Percentiles rank a stretch among this genome's conserved stretches.
Conservation (phyloP, 2,888 invertebrate species). For the Tipula vernalis region DNA sequence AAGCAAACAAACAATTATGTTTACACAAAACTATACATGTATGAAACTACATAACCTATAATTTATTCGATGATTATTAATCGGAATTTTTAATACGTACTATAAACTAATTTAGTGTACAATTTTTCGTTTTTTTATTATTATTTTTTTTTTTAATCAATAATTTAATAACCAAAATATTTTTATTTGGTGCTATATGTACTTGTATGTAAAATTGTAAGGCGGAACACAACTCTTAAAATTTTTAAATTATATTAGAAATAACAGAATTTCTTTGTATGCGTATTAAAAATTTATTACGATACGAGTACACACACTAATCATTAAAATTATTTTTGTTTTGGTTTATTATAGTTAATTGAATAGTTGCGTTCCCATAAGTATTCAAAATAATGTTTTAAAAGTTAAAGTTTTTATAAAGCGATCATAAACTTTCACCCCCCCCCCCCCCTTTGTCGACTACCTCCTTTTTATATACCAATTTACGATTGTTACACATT, state of each 20-base stretch:
- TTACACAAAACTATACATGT: not conserved
- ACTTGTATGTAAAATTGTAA: not conserved
- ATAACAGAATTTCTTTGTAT: not conserved
- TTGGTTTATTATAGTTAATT: not conserved
- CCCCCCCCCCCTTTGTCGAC: not conserved
- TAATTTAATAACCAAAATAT: not conserved
- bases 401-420: not conserved
- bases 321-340: not conserved
- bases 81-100: not conserved
- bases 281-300: not conserved
- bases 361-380: not conserved
- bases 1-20: not conserved
- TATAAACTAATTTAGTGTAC: not conserved
- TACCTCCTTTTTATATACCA: not conserved
- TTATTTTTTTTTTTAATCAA: not conserved
- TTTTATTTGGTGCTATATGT: not conserved
- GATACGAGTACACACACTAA: not conserved
- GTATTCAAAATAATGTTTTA: not conserved
- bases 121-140: not conserved
- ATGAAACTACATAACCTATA: not conserved
- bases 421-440: not conserved
- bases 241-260: not conserved
- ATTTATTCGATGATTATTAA: not conserved
- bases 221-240: not conserved
- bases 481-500: not conserved